phyloP scores from a whole-genome alignment of 2,797 vertebrate genomes.

The Silurus lanzhouensis region DNA sequence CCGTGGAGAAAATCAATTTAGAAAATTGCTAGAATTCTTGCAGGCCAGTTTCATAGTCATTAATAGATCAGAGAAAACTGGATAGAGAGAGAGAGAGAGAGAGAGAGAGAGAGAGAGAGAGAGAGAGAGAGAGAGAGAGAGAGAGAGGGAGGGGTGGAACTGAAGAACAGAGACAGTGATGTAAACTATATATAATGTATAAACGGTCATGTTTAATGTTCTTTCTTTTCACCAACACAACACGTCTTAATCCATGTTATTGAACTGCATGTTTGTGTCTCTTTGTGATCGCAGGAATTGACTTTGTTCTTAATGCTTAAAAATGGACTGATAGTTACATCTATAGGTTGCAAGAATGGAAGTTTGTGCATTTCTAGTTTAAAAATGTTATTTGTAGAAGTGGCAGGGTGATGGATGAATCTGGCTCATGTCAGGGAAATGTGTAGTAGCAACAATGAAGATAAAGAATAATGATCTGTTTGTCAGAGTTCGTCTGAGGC shows the following conservation, averaged over 20 bases:
- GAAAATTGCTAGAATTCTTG: constrained; percentile 76
- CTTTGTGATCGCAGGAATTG: not conserved
- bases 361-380: not conserved
- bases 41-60: constrained; percentile 69
- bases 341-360: not conserved
- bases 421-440: no score
- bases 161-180: not conserved
- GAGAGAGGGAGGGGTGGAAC: not conserved
- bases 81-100: not conserved
- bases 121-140: no score
- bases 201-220: not conserved
- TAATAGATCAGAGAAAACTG: constrained; percentile 64
- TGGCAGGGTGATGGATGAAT: no score
- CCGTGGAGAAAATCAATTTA: constrained; percentile 74
- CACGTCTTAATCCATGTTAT: not conserved
- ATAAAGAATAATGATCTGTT: no score
- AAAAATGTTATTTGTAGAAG: not conserved
- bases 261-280: not conserved
- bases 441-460: no score
- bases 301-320: not conserved
- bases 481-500: no score
- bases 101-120: no score
- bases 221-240: not conserved
- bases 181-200: not conserved
- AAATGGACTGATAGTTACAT: not conserved